phyloP scores from a whole-genome alignment of 2,888 invertebrate genomes.

The Agrotis clavis region DNA sequence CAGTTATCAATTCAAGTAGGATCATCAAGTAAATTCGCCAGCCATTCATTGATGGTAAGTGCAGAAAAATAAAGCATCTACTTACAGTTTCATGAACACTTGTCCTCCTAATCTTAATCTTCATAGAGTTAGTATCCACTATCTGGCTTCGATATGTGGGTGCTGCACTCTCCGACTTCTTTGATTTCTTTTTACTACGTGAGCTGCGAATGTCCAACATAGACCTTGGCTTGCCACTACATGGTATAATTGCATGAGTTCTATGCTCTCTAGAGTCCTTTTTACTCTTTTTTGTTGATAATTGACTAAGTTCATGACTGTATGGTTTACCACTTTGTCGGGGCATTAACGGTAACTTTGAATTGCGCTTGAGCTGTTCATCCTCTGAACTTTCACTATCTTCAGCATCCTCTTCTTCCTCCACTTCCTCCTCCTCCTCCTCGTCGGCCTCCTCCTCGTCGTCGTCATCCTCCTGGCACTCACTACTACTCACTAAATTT shows the following conservation, averaged over 20 bases:
- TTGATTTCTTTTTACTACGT: constrained; percentile 88
- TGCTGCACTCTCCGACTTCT: constrained; percentile 82
- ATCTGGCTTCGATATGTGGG: constrained; percentile 92
- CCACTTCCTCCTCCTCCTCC: constrained; percentile 66
- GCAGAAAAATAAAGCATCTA: constrained; percentile 47
- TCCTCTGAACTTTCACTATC: constrained; percentile 86
- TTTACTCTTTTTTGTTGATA: constrained; percentile 89
- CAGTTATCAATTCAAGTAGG: constrained; percentile 10
- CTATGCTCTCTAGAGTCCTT: constrained; percentile 83
- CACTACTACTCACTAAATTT: constrained; percentile 90
- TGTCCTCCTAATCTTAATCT: constrained; percentile 93
- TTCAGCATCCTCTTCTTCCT: constrained; percentile 69
- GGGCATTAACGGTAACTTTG: constrained; percentile 87
- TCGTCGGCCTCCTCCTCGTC: constrained; percentile 72
- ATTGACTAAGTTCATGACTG: constrained; percentile 91
- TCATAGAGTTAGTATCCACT: constrained; percentile 93
- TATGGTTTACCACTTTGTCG: constrained; percentile 89
- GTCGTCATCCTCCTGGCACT: constrained; percentile 82
- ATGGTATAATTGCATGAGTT: constrained; percentile 84
- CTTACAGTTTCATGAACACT: constrained; percentile 85
- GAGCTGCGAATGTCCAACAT: constrained; percentile 88
- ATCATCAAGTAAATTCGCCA: constrained; percentile 8
- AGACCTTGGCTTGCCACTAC: constrained; percentile 89
- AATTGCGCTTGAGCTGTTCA: constrained; percentile 87
- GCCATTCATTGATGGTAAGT: constrained; percentile 22